These are phyloP conservation scores for Dryoscopus gambensis DNA, from an alignment of 2,113 vertebrate genomes.

Conservation along the genomic window DNA sequence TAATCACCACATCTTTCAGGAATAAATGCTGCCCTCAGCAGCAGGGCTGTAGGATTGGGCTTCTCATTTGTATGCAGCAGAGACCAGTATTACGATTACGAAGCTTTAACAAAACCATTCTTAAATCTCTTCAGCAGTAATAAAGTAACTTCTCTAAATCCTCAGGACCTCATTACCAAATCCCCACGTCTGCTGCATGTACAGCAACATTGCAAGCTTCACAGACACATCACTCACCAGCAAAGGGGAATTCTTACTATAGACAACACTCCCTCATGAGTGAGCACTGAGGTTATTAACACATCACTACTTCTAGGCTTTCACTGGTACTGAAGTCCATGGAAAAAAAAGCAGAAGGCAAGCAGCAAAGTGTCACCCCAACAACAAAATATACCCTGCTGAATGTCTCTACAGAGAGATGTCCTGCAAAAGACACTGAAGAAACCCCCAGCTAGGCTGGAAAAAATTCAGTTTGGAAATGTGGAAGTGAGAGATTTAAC, in stretches of 20 bases:
- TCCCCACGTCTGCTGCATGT: neutral
- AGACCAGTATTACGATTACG: neutral
- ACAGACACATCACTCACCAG: neutral
- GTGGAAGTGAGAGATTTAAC: conserved; percentile 53
- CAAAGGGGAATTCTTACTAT: neutral
- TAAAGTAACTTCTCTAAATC: neutral
- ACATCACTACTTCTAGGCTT: neutral
- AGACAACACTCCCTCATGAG: neutral
- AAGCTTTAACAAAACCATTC: neutral
- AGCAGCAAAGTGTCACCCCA: neutral
- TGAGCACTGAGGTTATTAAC: neutral
- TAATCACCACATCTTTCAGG: neutral
- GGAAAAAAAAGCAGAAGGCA: neutral
- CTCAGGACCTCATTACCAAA: neutral
- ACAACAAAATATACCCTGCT: neutral
- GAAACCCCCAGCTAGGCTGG: conserved; percentile 76
- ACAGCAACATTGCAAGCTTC: neutral
- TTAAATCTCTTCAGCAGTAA: neutral
- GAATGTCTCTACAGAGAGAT: conserved; percentile 38
- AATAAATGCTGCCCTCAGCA: neutral
- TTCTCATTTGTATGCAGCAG: neutral
- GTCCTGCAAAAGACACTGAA: conserved; percentile 28
- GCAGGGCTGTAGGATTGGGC: neutral
- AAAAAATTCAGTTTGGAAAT: conserved; percentile 74
- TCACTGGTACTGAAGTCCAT: neutral